Evolutionary conservation across 2,113 vertebrate genomes (phyloP).

Genomic region (Hipposideros armiger): DNA sequence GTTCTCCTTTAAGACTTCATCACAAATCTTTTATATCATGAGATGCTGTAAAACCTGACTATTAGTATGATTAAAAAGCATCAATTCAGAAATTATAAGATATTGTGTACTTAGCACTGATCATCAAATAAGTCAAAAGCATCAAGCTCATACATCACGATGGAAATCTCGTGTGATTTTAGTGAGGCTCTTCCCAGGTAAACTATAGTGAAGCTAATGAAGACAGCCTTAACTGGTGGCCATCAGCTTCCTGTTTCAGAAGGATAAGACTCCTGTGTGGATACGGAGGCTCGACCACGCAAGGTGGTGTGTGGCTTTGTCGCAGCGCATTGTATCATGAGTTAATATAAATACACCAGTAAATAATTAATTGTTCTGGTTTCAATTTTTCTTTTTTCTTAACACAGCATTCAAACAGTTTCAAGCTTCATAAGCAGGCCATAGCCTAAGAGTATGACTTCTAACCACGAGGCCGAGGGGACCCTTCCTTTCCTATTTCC

Average conservation of each 20-base stretch:
- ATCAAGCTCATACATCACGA: neutral
- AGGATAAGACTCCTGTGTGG: no score
- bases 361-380: neutral
- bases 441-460: neutral
- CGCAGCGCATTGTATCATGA: neutral
- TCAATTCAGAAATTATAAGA: neutral
- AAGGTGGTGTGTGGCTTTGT: neutral
- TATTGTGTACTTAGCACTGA: neutral
- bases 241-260: neutral
- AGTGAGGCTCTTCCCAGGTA: neutral
- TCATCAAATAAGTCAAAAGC: neutral
- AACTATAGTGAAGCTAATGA: neutral
- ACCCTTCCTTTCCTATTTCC: neutral
- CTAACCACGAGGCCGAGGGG: neutral
- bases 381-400: neutral
- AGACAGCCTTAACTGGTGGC: no score
- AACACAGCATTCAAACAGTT: neutral
- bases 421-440: neutral
- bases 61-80: neutral
- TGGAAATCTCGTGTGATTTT: neutral
- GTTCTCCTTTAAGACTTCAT: neutral
- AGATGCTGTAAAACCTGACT: neutral
- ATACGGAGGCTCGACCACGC: neutral
- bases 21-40: neutral
- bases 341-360: neutral